These are phyloP conservation scores for Spisula solida DNA, from an alignment of 2,888 invertebrate genomes.

Conservation along the genomic window DNA sequence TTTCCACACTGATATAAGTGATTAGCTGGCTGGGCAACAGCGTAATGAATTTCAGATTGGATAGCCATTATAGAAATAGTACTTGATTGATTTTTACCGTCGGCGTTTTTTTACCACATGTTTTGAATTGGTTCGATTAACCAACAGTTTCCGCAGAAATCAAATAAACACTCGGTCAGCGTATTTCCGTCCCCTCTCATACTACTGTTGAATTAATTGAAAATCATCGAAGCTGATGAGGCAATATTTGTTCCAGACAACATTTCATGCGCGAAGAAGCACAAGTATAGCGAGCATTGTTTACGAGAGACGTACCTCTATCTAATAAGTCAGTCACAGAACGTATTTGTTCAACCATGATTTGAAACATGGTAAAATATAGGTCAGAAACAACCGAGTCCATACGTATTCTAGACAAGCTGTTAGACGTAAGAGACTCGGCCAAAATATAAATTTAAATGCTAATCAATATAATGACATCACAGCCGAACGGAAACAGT, in stretches of 20 bases:
- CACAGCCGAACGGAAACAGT: no score
- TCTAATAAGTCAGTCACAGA: neutral
- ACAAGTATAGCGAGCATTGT: neutral
- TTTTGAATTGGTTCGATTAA: constrained; percentile 9
- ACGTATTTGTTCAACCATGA: neutral
- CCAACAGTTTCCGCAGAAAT: neutral
- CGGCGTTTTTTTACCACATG: neutral
- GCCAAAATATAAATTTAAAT: no score
- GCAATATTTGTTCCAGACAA: constrained; percentile 27
- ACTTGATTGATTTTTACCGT: constrained; percentile 13
- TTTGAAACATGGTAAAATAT: neutral
- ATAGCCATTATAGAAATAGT: neutral
- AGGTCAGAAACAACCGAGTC: no score
- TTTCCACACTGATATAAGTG: neutral
- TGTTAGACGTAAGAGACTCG: no score
- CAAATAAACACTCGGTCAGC: neutral
- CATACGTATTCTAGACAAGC: no score
- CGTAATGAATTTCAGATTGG: constrained; percentile 21
- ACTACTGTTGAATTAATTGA: constrained; percentile 9
- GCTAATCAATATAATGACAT: no score
- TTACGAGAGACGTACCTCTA: neutral
- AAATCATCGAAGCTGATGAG: neutral
- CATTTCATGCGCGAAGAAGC: neutral
- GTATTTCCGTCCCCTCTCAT: neutral
- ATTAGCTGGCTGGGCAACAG: neutral